These are phyloP conservation scores for Chrysocyon brachyurus DNA, from an alignment of 2,797 vertebrate genomes.

Conservation along the genomic window DNA sequence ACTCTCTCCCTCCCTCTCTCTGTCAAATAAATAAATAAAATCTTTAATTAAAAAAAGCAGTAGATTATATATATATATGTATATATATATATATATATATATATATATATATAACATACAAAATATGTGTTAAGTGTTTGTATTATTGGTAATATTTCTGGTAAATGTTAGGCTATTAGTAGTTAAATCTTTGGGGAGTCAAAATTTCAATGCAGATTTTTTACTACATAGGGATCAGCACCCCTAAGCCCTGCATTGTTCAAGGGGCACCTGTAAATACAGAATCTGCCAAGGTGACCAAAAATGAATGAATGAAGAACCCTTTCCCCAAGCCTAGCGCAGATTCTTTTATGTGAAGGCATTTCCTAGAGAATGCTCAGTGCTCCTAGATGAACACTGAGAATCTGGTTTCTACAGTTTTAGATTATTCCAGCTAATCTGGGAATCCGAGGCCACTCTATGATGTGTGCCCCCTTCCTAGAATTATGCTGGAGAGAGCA, in stretches of 20 bases:
- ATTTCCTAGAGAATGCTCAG: neutral
- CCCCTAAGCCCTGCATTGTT: neutral
- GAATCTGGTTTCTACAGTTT: neutral
- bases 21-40: too few relatives aligned
- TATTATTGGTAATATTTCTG: neutral
- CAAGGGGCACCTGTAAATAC: neutral
- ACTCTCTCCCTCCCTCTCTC: too few relatives aligned
- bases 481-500: neutral
- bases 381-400: neutral
- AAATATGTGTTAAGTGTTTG: neutral
- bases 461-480: neutral
- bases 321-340: neutral
- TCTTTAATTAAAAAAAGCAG: too few relatives aligned
- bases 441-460: neutral
- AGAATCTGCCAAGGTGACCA: neutral
- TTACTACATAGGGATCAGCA: neutral
- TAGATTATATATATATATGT: too few relatives aligned
- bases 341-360: neutral
- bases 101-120: neutral
- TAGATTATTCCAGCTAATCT: neutral
- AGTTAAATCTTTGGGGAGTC: neutral
- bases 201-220: neutral
- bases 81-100: neutral
- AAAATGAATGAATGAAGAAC: neutral
- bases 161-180: neutral